Evolutionary conservation across 2,797 vertebrate genomes (phyloP).

Genomic region (Champsocephalus esox): DNA sequence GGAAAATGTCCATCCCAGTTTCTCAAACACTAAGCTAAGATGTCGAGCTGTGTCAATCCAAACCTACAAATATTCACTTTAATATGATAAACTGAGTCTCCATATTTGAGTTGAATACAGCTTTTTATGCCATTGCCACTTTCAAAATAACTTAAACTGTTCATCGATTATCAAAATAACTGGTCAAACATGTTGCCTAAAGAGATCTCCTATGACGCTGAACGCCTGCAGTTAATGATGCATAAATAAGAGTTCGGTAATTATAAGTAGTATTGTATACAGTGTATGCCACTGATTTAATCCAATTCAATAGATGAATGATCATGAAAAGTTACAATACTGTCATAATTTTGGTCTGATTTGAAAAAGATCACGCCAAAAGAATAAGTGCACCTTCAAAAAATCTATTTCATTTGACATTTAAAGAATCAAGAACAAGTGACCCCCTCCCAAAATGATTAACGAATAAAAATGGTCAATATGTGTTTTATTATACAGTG

Average conservation of each 20-base stretch:
- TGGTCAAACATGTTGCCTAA: neutral
- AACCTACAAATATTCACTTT: too few relatives aligned
- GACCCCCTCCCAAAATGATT: slow-evolving; percentile 14
- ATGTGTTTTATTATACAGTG: slow-evolving; percentile 86
- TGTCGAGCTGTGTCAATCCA: too few relatives aligned
- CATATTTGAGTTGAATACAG: too few relatives aligned
- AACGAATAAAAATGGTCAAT: slow-evolving; percentile 42
- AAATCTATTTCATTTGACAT: neutral
- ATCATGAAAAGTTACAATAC: neutral
- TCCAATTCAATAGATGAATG: neutral
- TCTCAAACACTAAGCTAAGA: too few relatives aligned
- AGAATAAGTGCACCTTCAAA: neutral
- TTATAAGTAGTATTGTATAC: neutral
- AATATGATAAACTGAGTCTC: too few relatives aligned
- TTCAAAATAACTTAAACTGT: too few relatives aligned
- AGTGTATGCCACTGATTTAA: neutral
- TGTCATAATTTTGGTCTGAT: neutral
- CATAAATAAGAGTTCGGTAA: neutral
- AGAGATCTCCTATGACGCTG: neutral
- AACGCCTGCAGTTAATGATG: neutral
- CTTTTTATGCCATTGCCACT: too few relatives aligned
- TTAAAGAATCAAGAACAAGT: slow-evolving; percentile 3
- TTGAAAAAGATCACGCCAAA: neutral
- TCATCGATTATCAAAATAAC: too few relatives aligned
- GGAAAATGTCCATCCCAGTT: too few relatives aligned